Conservation (phyloP, 2,797 vertebrate genomes). For the Scolopax bukidnonensis region DNA sequence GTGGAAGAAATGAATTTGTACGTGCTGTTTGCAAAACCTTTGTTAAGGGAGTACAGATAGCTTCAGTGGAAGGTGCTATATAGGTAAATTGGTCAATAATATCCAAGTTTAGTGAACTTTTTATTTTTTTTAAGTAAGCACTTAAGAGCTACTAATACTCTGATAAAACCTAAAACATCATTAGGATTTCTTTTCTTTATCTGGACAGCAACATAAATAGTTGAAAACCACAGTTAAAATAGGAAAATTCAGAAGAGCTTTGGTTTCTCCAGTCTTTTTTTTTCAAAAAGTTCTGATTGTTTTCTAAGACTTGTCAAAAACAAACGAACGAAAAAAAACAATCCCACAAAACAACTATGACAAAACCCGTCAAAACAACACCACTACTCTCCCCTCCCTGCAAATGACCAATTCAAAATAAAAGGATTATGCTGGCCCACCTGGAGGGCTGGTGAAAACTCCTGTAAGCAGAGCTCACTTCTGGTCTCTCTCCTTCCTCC, state of each 20-base stretch:
- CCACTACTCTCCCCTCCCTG: rapidly evolving
- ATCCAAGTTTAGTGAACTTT: neutral
- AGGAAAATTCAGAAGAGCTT: neutral
- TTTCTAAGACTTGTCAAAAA: neutral
- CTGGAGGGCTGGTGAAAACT: neutral
- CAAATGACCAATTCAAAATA: neutral
- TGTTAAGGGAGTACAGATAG: neutral
- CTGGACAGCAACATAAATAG: neutral
- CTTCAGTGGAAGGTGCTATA: neutral
- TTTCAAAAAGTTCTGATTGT: neutral
- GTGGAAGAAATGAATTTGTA: neutral
- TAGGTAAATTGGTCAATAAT: neutral
- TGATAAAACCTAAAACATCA: neutral
- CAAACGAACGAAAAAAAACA: neutral
- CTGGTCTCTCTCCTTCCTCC: neutral
- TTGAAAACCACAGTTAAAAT: neutral
- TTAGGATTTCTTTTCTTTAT: neutral
- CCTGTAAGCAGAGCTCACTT: neutral
- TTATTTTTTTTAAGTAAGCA: neutral
- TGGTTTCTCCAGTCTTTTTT: neutral
- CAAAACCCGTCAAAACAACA: neutral
- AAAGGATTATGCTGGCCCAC: rapidly evolving
- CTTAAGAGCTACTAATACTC: neutral
- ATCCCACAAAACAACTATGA: neutral
- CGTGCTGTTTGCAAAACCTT: neutral